Conservation (phyloP, 1,140 invertebrate genomes). For the Ceratina australensis region DNA sequence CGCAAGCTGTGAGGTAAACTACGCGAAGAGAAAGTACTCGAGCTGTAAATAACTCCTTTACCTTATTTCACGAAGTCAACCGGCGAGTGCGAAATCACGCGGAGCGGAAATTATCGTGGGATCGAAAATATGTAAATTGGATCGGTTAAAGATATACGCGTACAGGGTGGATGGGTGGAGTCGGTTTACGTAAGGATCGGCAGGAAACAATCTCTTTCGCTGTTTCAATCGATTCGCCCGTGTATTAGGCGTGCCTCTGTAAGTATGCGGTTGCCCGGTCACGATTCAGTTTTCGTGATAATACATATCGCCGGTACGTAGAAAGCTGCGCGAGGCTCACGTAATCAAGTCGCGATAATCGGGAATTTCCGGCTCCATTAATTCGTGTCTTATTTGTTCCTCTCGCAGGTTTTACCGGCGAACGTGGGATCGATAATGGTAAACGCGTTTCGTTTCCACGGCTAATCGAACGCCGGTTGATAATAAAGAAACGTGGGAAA, state of each 20-base stretch:
- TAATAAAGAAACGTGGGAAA: background rate
- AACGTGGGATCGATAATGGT: background rate
- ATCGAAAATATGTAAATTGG: conserved; percentile 55
- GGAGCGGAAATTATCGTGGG: conserved; percentile 31
- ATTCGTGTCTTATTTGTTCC: background rate
- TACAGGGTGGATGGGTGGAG: conserved; percentile 39
- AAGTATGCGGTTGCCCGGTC: background rate
- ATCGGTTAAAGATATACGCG: conserved; percentile 25
- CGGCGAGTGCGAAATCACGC: background rate
- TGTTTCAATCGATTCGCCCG: conserved; percentile 50
- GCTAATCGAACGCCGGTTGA: background rate
- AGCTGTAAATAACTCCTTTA: background rate
- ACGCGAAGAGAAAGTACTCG: too few species aligned
- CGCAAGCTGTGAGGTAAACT: too few species aligned
- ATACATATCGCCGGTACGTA: conserved; percentile 31
- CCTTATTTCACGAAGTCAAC: background rate
- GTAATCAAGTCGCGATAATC: conserved; percentile 16
- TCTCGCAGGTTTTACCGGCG: background rate
- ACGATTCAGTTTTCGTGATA: conserved; percentile 35
- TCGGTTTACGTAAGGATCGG: conserved; percentile 57
- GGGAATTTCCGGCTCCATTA: conserved; percentile 20
- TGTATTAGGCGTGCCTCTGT: conserved; percentile 50
- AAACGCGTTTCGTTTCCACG: background rate
- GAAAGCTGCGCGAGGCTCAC: conserved; percentile 23
- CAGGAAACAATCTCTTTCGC: conserved; percentile 53